Base-by-base conservation (phyloP, 2,113 vertebrate species). In the Odocoileus virginianus region DNA sequence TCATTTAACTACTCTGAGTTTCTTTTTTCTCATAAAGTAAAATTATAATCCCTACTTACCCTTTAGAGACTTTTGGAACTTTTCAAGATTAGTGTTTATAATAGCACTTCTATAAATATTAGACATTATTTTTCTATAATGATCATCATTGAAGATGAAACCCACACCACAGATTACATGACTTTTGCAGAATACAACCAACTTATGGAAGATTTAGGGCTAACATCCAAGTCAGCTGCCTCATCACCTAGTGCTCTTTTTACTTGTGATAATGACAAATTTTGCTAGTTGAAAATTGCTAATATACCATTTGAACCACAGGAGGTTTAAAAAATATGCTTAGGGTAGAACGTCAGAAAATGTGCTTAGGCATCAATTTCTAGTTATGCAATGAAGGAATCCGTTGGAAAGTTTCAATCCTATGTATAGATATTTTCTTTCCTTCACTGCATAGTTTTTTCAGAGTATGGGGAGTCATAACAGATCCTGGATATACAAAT, bases 11-110 rank as follows among this genome's bases (percentile, higher is more conserved):
- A 30, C 23, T 87, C 57, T 61, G 61, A 78, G 78, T 74, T 95
- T 94, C 17, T 58, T 90, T 95, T 83, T 83, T 94, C 71, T 82
- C 33, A 71, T 93, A 82, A 91, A 95, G 45, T 95, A 96, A 94
- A 92, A 60, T 67, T 6, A 50, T 67, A 61, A 94, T 95, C 10
- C 14, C 55, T 96, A 45, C 15, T 4, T 45, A 30, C 30, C 10
- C 7, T 45, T 93, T 93, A 71, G 58, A 82, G 27, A 95, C 60
- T 71, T 90, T 21, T 60, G 12, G 52, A 94, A 86, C n/a, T 78
- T 86, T 82, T 81, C 30, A 94, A 43, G 50, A 25, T 83, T 95
- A 89, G 86, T 94, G 16, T 92, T 96, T 94, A 3, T 52, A 91
- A 92, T 86, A 82, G 21, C 11, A 58, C 25, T 27, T 84, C 36